Conservation (phyloP, 2,113 vertebrate species). For the Myrmophylax atrothorax region DNA sequence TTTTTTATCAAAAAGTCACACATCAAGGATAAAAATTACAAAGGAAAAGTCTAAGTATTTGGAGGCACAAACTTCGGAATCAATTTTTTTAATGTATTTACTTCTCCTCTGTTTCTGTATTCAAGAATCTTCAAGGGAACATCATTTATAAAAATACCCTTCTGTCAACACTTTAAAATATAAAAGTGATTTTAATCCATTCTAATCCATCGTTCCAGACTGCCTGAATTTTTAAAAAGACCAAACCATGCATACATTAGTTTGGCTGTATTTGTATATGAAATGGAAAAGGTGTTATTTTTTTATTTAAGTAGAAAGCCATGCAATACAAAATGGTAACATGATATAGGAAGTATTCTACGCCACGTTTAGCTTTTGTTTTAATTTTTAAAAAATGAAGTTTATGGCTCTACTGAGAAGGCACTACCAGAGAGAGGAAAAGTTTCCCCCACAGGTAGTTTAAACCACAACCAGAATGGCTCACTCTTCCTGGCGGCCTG, state of each 20-base stretch:
- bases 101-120: background rate
- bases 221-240: background rate
- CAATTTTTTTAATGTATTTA: background rate
- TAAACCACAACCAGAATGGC: background rate
- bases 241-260: background rate
- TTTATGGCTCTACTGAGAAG: background rate
- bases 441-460: background rate
- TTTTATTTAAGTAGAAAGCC: background rate
- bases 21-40: background rate
- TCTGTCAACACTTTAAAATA: background rate
- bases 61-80: background rate
- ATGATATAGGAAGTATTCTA: accelerated
- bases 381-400: background rate
- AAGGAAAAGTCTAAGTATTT: background rate
- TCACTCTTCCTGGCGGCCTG: background rate
- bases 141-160: background rate
- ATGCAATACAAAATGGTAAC: accelerated
- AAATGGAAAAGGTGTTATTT: background rate
- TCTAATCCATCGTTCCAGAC: background rate
- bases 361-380: accelerated
- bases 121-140: background rate
- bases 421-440: background rate
- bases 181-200: accelerated
- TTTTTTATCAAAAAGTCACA: background rate
- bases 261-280: accelerated